A percentile compares a stretch with the other conserved stretches of the same genome.
Evolutionary conservation across 2,888 invertebrate genomes (phyloP).

Genomic region (Tipula lateralis): DNA sequence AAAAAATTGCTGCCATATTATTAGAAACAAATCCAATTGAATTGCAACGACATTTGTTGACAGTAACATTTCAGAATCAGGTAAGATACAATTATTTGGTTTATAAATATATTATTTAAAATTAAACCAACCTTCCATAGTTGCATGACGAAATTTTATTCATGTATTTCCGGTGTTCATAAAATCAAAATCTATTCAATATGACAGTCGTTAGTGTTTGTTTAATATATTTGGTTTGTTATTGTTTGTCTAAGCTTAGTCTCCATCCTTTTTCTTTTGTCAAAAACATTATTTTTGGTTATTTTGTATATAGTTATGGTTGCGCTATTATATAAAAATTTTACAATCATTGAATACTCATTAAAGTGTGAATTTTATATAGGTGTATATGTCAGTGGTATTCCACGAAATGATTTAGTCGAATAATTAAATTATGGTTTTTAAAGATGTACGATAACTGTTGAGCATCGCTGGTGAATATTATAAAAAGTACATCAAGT

Average conservation of each 20-base stretch:
- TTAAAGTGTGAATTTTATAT: neutral
- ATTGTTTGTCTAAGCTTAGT: neutral
- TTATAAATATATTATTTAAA: neutral
- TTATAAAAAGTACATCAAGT: neutral
- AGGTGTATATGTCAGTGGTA: neutral
- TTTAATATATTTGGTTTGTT: conserved; percentile 7
- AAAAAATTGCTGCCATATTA: conserved; percentile 77
- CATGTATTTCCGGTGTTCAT: neutral
- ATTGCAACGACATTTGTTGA: conserved; percentile 77
- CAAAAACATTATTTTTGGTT: neutral
- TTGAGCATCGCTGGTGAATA: neutral
- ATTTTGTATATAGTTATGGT: neutral
- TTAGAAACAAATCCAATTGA: conserved; percentile 75
- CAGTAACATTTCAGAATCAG: conserved; percentile 79
- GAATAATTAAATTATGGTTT: neutral
- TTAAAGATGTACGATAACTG: neutral
- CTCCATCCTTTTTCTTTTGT: conserved; percentile 19
- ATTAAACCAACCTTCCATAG: neutral
- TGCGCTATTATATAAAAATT: neutral
- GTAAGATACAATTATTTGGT: conserved; percentile 48
- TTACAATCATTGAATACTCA: conserved; percentile 19
- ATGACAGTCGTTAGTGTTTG: conserved; percentile 24
- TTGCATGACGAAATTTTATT: conserved; percentile 20
- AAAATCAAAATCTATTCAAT: neutral
- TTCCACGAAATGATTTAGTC: neutral